These are phyloP conservation scores for Pseudeuparius sepicola DNA, from an alignment of 2,888 invertebrate species.

Conservation along the genomic window DNA sequence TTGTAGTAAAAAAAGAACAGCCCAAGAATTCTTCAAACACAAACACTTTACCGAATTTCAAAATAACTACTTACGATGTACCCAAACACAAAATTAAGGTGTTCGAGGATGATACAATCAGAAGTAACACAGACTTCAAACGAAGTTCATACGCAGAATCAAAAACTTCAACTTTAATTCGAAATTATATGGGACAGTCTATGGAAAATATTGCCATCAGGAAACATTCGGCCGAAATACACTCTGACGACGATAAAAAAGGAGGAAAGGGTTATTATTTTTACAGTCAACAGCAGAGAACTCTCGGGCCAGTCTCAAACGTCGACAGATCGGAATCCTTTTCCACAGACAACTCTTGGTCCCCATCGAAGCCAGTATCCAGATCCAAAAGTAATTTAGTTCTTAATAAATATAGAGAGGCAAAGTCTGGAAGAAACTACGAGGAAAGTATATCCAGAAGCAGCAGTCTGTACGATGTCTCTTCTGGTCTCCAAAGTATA, in stretches of 20 bases:
- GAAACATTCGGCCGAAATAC: conserved; percentile 21
- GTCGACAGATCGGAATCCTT: conserved; percentile 35
- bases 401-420: conserved; percentile 32
- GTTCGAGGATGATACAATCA: conserved; percentile 39
- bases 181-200: conserved; percentile 25
- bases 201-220: conserved; percentile 31
- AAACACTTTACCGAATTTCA: conserved; percentile 37
- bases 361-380: conserved; percentile 35
- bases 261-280: conserved; percentile 28
- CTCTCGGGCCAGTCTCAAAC: conserved; percentile 13
- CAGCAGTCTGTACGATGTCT: conserved; percentile 37
- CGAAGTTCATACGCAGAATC: conserved; percentile 16
- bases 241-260: conserved; percentile 15
- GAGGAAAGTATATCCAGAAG: conserved; percentile 31
- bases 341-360: conserved; percentile 30
- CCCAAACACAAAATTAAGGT: conserved; percentile 38
- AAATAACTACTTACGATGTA: conserved; percentile 39
- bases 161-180: conserved; percentile 12
- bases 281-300: conserved; percentile 26
- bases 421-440: conserved; percentile 16
- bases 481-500: conserved; percentile 39
- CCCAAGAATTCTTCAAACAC: conserved; percentile 14
- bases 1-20: conserved; percentile 6
- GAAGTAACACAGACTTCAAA: conserved; percentile 32
- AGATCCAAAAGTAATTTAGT: conserved; percentile 41